Base-by-base conservation (phyloP, 1,140 invertebrate species). In the Psilanteris sp. region DNA sequence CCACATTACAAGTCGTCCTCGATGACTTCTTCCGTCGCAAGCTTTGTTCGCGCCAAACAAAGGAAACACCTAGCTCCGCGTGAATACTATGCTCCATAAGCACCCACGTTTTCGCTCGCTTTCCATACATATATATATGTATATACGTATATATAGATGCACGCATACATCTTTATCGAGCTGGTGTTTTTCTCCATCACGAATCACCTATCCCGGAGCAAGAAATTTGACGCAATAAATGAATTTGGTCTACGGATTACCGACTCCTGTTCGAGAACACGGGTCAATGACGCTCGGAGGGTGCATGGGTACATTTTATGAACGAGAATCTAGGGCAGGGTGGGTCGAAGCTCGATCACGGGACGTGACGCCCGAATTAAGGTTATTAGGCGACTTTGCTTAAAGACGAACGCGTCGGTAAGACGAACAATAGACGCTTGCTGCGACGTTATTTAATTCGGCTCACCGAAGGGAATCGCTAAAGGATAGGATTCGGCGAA, bases 11-110 rank as follows among this genome's bases (percentile, higher is more conserved):
- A 71, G 32, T 46, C 48, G 44, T 75, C 37, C 27, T 62, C 62
- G 48, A 64, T 61, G 72, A 70, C 72, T 64, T 68, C 39, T 68
- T 76, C 48, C 57, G 55, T 62, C 29, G 34, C 41, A 34, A 75
- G 46, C 46, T 75, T 76, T 76, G 72, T 76, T 76, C 57, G 32
- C 26, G 32, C 26, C 62, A 62, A 75, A 75, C 55, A 75, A 68
- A 68, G 50, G 62, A 68, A 68, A 67, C 43, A 57, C 39, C 46
- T 61, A 57, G 9, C 50, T 1, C 6, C 34, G 32, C 43, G 34
- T 39, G 37, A 54, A 44, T 48, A 55, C 46, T 37, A 31, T 43
- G 44, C 41, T 34, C 4, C 11, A 1, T 18, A 22, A 34, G 26
- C 26, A 39, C 22, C 37, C 10, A n/a, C 27, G 16, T 26, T 43